A percentile compares a stretch with the other conserved stretches of the same genome.
Conservation (phyloP, 2,797 vertebrate genomes). For the Phylloscopus collybita region DNA sequence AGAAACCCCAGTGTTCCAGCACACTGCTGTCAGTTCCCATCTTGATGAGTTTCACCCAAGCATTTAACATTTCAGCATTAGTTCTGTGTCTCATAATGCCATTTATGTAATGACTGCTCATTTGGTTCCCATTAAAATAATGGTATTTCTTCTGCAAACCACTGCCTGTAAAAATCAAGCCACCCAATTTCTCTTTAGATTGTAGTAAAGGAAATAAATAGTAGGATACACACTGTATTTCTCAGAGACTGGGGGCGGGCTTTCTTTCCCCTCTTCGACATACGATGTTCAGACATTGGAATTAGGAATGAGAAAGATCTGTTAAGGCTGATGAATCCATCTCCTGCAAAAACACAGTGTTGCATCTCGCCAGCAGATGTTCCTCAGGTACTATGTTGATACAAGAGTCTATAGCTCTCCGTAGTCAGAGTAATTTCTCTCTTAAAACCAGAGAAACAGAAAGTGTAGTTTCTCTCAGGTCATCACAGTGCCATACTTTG, state of each 20-base stretch:
- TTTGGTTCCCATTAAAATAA: constrained; percentile 75
- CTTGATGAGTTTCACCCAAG: constrained; percentile 62
- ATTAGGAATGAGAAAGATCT: not conserved
- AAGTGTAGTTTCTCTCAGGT: not conserved
- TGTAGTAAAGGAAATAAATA: not conserved
- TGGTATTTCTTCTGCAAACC: constrained; percentile 73
- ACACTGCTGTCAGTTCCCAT: constrained; percentile 57
- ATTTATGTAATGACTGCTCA: constrained; percentile 66
- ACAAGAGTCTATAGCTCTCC: not conserved
- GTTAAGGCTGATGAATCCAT: not conserved
- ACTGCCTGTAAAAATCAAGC: constrained; percentile 60
- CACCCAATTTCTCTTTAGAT: not conserved
- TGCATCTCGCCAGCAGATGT: not conserved
- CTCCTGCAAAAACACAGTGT: not conserved
- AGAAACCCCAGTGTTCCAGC: not conserved
- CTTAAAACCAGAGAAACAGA: not conserved
- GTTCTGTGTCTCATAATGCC: constrained; percentile 46
- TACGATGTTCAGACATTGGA: not conserved
- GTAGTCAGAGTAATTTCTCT: not conserved
- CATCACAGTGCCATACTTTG: rapidly evolving
- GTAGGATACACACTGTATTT: not conserved
- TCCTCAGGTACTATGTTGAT: not conserved
- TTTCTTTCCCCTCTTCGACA: not conserved
- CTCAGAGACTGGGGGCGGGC: not conserved
- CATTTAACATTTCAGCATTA: constrained; percentile 68